Evolutionary conservation across 1,140 invertebrate genomes (phyloP).

Genomic region (Drepana arcuata): DNA sequence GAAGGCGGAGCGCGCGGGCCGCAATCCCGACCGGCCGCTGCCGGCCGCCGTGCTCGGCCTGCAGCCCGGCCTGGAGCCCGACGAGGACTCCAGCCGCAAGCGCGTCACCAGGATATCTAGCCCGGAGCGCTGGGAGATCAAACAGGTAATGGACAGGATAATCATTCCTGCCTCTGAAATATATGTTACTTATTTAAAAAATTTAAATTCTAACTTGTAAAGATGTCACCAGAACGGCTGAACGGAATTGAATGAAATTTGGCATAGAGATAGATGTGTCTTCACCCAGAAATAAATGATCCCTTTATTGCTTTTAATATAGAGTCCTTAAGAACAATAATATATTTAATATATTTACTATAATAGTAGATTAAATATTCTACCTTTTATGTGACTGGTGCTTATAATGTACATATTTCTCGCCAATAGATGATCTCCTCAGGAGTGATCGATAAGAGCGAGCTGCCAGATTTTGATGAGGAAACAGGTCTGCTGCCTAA

Average conservation of each 20-base stretch:
- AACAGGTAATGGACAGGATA: too few relatives aligned
- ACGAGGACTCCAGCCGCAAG: slow-evolving; percentile 84
- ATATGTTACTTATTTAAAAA: too few relatives aligned
- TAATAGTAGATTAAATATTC: too few relatives aligned
- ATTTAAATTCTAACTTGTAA: too few relatives aligned
- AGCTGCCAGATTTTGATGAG: slow-evolving; percentile 93
- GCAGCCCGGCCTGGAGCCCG: slow-evolving; percentile 80
- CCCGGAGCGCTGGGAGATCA: slow-evolving; percentile 94
- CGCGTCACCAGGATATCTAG: slow-evolving; percentile 94
- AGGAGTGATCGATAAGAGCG: slow-evolving; percentile 87
- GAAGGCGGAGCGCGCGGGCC: slow-evolving; percentile 78
- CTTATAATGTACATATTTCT: slow-evolving; percentile 7
- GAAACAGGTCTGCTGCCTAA: slow-evolving; percentile 90
- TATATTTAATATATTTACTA: too few relatives aligned
- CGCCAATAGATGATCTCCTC: slow-evolving; percentile 88
- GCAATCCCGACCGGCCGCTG: slow-evolving; percentile 90
- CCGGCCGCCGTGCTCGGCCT: slow-evolving; percentile 78
- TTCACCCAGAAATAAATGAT: too few relatives aligned
- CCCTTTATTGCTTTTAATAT: too few relatives aligned
- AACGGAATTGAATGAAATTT: too few relatives aligned
- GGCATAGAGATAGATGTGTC: too few relatives aligned
- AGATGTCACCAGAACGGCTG: too few relatives aligned
- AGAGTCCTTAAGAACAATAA: too few relatives aligned
- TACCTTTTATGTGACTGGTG: background rate
- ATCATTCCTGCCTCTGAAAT: too few relatives aligned